Conservation (phyloP, 2,113 vertebrate species). For the Cettia cetti region DNA sequence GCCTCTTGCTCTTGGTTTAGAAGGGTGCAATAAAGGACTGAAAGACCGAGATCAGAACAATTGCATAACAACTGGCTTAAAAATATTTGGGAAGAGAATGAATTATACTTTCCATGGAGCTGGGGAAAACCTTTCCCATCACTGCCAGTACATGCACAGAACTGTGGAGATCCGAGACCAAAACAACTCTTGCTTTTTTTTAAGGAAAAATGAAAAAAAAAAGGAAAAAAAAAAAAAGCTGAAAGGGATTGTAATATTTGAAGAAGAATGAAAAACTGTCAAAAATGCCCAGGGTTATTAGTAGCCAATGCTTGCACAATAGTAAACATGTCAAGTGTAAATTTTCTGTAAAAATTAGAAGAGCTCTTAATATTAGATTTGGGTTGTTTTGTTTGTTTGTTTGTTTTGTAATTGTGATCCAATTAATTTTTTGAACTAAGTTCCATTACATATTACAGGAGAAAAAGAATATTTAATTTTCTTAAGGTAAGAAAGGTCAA, state of each 20-base stretch:
- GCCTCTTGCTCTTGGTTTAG: neutral
- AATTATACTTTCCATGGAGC: neutral
- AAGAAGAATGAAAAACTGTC: neutral
- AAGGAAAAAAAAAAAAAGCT: neutral
- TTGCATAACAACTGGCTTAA: neutral
- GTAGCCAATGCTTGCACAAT: neutral
- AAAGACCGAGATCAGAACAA: neutral
- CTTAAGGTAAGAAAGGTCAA: neutral
- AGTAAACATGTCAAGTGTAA: neutral
- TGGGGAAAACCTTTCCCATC: neutral
- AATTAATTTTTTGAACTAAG: neutral
- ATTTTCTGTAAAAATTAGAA: neutral
- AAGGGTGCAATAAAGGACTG: neutral
- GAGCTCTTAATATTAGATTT: neutral
- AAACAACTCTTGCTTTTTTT: fast-evolving
- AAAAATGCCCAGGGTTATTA: neutral
- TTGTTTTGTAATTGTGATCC: neutral
- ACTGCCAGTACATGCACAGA: neutral
- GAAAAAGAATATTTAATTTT: neutral
- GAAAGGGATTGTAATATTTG: neutral
- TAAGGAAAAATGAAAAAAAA: neutral
- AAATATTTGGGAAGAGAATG: neutral
- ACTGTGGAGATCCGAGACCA: neutral
- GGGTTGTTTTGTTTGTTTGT: too few relatives aligned
- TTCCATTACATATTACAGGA: neutral